Percentiles rank a stretch among this genome's conserved stretches.
These are phyloP conservation scores for Drosophila funebris DNA, from an alignment of 1,140 invertebrate species.

Conservation along the genomic window DNA sequence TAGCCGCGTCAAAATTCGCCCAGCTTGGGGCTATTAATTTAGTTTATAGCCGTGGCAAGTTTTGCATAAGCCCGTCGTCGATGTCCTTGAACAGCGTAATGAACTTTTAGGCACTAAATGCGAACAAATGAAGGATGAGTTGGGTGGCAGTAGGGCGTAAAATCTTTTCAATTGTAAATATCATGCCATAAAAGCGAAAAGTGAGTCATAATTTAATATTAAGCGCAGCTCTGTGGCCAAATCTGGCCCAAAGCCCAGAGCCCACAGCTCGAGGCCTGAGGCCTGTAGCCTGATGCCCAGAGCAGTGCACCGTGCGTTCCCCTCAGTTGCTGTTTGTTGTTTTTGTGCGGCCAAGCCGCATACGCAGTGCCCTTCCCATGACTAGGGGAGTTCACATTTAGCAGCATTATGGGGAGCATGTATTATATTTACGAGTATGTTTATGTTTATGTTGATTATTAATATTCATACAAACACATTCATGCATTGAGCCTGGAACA, in stretches of 20 bases:
- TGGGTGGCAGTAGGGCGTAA: not conserved
- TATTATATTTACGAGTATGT: constrained; percentile 51
- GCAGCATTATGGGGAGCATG: constrained; percentile 38
- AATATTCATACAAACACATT: constrained; percentile 62
- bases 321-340: constrained; percentile 15
- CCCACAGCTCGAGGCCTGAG: not conserved
- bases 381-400: constrained; percentile 10
- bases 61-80: constrained; percentile 30
- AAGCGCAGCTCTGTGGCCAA: constrained; percentile 16
- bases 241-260: not conserved
- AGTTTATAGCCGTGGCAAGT: constrained; percentile 47
- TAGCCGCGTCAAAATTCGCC: constrained; percentile 44
- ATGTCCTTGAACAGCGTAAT: constrained; percentile 54
- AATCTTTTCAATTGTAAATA: constrained; percentile 53
- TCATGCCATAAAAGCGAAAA: constrained; percentile 41
- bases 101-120: constrained; percentile 42
- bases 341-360: constrained; percentile 35
- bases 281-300: not conserved
- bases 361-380: not conserved
- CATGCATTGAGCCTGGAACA: constrained; percentile 39
- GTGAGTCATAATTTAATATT: constrained; percentile 53
- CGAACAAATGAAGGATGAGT: not conserved
- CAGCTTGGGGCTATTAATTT: constrained; percentile 47
- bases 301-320: constrained; percentile 12
- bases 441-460: constrained; percentile 58